A percentile compares a stretch with the other conserved stretches of the same genome.
Conservation (phyloP, 2,113 vertebrate genomes). For the Phocoena phocoena region DNA sequence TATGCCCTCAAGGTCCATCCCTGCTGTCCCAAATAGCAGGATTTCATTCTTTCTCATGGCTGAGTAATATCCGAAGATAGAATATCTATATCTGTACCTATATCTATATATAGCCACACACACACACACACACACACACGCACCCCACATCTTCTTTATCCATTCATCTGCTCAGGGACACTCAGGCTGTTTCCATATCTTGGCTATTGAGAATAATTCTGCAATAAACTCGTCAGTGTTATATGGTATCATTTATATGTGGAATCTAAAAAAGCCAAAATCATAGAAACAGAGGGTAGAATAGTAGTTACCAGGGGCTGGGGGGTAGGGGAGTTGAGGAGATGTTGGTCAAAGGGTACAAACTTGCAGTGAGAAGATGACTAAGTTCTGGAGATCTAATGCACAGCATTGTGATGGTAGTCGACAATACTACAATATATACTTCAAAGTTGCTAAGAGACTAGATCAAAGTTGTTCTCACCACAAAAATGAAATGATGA, state of each 20-base stretch:
- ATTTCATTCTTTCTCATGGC: background rate
- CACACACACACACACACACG: no score
- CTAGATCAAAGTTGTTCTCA: background rate
- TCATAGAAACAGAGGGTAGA: background rate
- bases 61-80: background rate
- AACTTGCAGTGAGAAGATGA: background rate
- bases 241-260: background rate
- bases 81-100: no score
- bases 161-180: background rate
- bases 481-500: background rate
- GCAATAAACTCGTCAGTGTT: background rate
- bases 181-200: background rate
- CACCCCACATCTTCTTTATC: background rate
- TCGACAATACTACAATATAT: background rate
- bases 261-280: background rate
- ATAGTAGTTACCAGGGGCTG: background rate
- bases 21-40: background rate
- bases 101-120: background rate
- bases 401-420: background rate
- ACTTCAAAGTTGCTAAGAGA: background rate
- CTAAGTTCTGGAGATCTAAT: background rate
- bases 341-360: background rate
- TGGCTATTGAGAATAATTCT: background rate
- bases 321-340: background rate
- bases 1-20: background rate